Percentiles rank a stretch among this genome's conserved stretches.
phyloP scores from a whole-genome alignment of 2,888 invertebrate genomes.

The Allophyes oxyacanthae region DNA sequence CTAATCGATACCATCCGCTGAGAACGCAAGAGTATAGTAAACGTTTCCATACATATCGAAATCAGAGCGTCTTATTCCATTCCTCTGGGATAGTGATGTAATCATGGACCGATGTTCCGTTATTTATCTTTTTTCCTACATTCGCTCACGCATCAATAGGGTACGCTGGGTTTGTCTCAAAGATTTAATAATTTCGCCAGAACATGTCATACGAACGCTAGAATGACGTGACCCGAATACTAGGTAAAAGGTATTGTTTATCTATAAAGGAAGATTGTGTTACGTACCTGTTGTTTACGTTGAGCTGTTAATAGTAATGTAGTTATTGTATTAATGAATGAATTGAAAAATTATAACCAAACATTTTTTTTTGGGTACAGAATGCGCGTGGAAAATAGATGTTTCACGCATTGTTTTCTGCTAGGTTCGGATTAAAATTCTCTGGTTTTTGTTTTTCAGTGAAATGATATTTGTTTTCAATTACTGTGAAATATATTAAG shows the following conservation, averaged over 20 bases:
- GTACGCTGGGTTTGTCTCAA: conserved; percentile 63
- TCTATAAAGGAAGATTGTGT: conserved; percentile 36
- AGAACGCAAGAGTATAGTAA: conserved; percentile 41
- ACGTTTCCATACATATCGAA: conserved; percentile 42
- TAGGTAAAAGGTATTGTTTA: conserved; percentile 48
- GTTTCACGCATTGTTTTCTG: too few relatives aligned
- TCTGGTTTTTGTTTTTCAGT: too few relatives aligned
- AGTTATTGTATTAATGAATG: too few relatives aligned
- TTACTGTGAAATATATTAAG: too few relatives aligned
- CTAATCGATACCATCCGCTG: conserved; percentile 40
- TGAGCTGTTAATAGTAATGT: too few relatives aligned
- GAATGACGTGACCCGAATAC: conserved; percentile 65
- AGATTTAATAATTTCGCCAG: conserved; percentile 72
- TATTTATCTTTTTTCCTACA: conserved; percentile 37
- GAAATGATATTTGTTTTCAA: too few relatives aligned
- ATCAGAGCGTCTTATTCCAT: conserved; percentile 44
- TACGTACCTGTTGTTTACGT: conserved; percentile 6
- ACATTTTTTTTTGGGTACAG: too few relatives aligned
- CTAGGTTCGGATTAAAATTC: too few relatives aligned
- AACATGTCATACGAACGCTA: conserved; percentile 49
- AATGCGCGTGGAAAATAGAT: too few relatives aligned
- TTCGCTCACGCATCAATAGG: conserved; percentile 1
- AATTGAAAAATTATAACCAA: too few relatives aligned
- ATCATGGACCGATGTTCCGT: conserved; percentile 54
- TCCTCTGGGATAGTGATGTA: conserved; percentile 51